A percentile compares a stretch with the other conserved stretches of the same genome.
phyloP scores from a whole-genome alignment of 2,113 vertebrate genomes.

The Corvus moneduloides region DNA sequence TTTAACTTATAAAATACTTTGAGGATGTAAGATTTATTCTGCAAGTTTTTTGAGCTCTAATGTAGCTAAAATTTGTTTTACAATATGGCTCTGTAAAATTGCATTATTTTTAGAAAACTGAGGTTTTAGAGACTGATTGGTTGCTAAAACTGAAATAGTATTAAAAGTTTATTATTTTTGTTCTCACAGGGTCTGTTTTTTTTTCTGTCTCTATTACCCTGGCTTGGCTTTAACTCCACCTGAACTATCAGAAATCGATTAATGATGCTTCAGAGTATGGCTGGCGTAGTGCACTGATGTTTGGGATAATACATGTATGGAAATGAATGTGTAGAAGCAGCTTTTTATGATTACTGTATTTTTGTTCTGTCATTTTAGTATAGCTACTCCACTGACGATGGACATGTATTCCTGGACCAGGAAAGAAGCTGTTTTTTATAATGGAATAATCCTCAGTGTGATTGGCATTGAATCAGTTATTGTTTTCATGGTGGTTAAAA shows the following conservation, averaged over 20 bases:
- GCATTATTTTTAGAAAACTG: not conserved
- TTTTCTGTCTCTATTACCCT: not conserved
- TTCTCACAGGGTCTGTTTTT: not conserved
- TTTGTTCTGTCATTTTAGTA: slow-evolving; percentile 72
- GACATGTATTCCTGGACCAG: slow-evolving; percentile 98
- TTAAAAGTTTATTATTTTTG: not conserved
- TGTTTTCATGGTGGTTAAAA: slow-evolving; percentile 87
- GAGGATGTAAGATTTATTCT: not conserved
- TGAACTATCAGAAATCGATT: not conserved
- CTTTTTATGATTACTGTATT: not conserved
- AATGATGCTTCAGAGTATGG: not conserved
- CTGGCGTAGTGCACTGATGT: not conserved
- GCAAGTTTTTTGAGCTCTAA: not conserved
- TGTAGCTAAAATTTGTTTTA: not conserved
- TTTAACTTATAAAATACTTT: not conserved
- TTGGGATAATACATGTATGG: not conserved
- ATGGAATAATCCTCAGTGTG: slow-evolving; percentile 87
- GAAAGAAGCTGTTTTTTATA: slow-evolving; percentile 89
- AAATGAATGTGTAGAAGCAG: not conserved
- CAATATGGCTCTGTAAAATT: not conserved
- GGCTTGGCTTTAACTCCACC: not conserved
- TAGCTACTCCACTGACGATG: slow-evolving; percentile 92
- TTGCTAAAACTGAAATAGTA: not conserved
- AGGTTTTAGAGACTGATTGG: not conserved
- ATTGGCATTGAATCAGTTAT: slow-evolving; percentile 87